These are phyloP conservation scores for Athene cunicularia DNA, from an alignment of 2,113 vertebrate species.

Conservation along the genomic window DNA sequence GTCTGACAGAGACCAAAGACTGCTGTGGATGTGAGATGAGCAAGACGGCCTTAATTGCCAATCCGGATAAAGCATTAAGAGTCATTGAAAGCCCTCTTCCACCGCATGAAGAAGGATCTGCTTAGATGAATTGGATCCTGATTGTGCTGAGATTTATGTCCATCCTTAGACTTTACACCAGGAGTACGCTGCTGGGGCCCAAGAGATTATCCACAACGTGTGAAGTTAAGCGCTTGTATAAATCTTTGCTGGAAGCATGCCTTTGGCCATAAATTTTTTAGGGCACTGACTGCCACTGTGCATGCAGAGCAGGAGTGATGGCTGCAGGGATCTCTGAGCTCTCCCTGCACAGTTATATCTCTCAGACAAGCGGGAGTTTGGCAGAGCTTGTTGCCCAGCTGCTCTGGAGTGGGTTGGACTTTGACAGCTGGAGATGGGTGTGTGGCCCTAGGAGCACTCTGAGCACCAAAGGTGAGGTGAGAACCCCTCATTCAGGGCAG, in stretches of 20 bases:
- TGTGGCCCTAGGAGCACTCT: neutral
- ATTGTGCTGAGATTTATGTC: neutral
- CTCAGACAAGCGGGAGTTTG: accelerated
- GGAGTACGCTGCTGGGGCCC: neutral
- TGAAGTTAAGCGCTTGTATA: neutral
- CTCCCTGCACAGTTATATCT: accelerated
- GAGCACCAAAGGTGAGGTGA: neutral
- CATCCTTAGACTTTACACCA: neutral
- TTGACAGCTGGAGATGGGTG: accelerated
- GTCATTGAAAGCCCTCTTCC: neutral
- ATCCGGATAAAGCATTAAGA: neutral
- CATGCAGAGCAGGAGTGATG: neutral
- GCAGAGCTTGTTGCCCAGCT: neutral
- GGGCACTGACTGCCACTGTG: neutral
- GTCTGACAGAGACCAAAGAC: neutral
- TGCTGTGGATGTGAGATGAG: neutral
- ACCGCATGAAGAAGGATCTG: accelerated
- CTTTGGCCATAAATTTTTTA: neutral
- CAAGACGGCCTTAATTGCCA: neutral
- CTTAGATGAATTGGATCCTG: neutral
- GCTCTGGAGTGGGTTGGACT: neutral
- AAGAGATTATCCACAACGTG: neutral
- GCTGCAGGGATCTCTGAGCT: neutral
- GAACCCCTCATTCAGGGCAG: neutral
- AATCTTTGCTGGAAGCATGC: neutral